A percentile compares a stretch with the other conserved stretches of the same genome.
phyloP scores from a whole-genome alignment of 2,113 vertebrate species.

The Amazona guildingii region DNA sequence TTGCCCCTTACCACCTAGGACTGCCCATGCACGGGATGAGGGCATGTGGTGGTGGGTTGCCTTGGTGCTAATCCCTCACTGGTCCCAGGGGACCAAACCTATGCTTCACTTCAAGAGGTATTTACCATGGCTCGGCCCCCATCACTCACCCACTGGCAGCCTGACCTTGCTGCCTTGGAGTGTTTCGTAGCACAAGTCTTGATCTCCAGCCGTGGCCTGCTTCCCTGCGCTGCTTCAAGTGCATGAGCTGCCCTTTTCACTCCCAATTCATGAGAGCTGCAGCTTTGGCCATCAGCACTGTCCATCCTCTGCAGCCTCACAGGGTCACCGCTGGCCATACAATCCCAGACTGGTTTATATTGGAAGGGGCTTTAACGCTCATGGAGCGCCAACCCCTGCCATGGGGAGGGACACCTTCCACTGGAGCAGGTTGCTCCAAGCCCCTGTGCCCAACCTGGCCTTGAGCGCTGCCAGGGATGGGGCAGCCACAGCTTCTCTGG shows the following conservation, averaged over 20 bases:
- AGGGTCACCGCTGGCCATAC: neutral
- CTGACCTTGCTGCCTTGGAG: neutral
- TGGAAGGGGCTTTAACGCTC: neutral
- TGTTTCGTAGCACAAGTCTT: neutral
- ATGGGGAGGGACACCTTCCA: neutral
- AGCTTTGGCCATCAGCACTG: neutral
- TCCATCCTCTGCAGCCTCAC: neutral
- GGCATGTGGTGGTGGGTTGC: fast-evolving
- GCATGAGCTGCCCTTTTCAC: neutral
- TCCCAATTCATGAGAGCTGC: fast-evolving
- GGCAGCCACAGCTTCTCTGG: neutral
- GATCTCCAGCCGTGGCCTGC: neutral
- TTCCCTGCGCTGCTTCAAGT: neutral
- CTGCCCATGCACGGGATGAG: fast-evolving
- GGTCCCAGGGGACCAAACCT: no score
- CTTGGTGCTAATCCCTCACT: neutral
- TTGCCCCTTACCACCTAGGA: fast-evolving
- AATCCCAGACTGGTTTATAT: neutral
- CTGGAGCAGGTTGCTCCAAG: neutral
- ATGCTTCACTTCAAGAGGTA: fast-evolving
- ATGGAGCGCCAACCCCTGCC: neutral
- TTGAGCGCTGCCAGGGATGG: neutral
- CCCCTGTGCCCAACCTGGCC: neutral
- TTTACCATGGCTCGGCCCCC: neutral
- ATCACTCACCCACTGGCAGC: fast-evolving